These are phyloP conservation scores for Zophobas atratus DNA, from an alignment of 1,140 invertebrate species.

Conservation along the genomic window DNA sequence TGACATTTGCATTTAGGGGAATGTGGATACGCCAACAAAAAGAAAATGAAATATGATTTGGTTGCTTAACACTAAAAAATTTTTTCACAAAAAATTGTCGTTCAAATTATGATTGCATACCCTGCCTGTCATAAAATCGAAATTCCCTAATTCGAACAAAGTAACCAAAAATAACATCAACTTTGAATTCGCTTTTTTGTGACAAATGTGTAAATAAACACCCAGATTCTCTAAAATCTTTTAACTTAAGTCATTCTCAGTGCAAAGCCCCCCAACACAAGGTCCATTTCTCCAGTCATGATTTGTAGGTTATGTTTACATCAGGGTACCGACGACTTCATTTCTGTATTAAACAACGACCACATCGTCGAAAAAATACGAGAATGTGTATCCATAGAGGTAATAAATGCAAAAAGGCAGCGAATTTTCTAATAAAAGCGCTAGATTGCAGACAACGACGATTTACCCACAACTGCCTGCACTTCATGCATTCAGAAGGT, in stretches of 20 bases:
- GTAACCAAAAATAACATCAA: neutral
- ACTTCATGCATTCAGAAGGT: constrained; percentile 53
- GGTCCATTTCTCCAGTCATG: constrained; percentile 24
- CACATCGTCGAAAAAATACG: constrained; percentile 55
- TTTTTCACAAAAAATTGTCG: too few relatives aligned
- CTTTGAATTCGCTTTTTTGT: too few relatives aligned
- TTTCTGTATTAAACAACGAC: constrained; percentile 41
- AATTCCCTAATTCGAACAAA: neutral
- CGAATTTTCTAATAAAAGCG: constrained; percentile 21
- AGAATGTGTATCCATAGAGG: constrained; percentile 55
- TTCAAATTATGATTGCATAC: too few relatives aligned
- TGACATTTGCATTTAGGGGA: too few relatives aligned
- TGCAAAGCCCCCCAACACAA: too few relatives aligned
- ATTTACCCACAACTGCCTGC: constrained; percentile 51
- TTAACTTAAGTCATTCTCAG: too few relatives aligned
- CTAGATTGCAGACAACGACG: constrained; percentile 53
- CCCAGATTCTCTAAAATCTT: too few relatives aligned
- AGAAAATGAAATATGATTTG: too few relatives aligned
- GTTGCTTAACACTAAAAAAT: too few relatives aligned
- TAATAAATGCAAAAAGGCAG: constrained; percentile 39
- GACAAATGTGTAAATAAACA: too few relatives aligned
- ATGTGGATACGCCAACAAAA: too few relatives aligned
- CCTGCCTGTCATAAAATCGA: neutral
- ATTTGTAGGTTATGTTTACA: constrained; percentile 57
- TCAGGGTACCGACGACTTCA: constrained; percentile 41